A percentile compares a stretch with the other conserved stretches of the same genome.
Conservation (phyloP, 2,888 invertebrate genomes). For the Anoncus sp. region DNA sequence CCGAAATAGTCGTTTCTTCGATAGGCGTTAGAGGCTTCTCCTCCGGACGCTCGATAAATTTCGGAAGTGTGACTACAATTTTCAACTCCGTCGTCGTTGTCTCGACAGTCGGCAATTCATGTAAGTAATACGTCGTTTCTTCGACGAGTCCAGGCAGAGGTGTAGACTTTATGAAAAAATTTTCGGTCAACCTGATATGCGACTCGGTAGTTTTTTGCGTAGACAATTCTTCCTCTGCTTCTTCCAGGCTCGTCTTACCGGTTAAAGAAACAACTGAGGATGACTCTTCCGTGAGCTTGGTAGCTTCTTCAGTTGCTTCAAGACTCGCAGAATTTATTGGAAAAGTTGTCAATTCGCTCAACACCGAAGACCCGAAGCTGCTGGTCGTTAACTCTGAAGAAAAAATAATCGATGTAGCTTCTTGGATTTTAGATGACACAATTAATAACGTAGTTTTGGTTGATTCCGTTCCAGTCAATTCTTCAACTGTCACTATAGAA, state of each 20-base stretch:
- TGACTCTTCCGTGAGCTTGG: neutral
- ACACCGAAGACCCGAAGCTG: no score
- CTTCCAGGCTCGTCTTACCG: neutral
- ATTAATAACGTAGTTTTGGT: slow-evolving; percentile 9
- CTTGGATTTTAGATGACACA: neutral
- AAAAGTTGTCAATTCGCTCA: no score
- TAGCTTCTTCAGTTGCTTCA: no score
- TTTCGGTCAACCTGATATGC: slow-evolving; percentile 36
- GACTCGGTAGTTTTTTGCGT: slow-evolving; percentile 47
- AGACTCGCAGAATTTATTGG: no score
- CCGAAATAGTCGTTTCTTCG: slow-evolving; percentile 19
- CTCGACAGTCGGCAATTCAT: neutral
- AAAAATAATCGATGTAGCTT: slow-evolving; percentile 1
- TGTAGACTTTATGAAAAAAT: slow-evolving; percentile 22
- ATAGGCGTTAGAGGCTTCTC: slow-evolving; percentile 20
- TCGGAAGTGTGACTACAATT: slow-evolving; percentile 48
- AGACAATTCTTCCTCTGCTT: neutral
- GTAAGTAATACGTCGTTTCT: slow-evolving; percentile 4
- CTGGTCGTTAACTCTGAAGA: no score
- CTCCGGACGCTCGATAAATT: slow-evolving; percentile 50
- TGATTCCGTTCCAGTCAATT: slow-evolving; percentile 8
- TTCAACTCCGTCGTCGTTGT: slow-evolving; percentile 41
- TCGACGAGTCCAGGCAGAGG: slow-evolving; percentile 27
- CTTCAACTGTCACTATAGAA: slow-evolving; percentile 39
- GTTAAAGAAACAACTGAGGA: neutral